Evolutionary conservation across 1,140 invertebrate genomes (phyloP), one percentile per base, ranked within the genome.

Genomic region (Oedothorax gibbosus): DNA sequence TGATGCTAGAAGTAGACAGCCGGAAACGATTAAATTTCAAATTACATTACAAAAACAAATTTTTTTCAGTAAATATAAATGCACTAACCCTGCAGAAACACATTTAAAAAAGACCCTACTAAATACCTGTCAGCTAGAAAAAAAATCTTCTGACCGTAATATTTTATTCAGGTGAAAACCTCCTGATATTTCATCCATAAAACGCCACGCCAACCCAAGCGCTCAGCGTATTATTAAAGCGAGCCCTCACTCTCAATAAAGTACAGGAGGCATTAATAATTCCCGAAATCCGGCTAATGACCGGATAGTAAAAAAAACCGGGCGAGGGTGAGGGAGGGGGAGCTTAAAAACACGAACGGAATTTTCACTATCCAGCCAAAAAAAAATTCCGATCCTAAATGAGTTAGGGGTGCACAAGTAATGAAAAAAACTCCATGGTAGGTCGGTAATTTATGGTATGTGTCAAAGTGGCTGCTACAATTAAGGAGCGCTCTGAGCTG

Each of bases 381-480:
- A 65, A 66, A 83, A 75, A 66, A 69, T 21, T 14, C 15, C 51
- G 20, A 15, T 71, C 15, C 49, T 57, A 57, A 69, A 80, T 54
- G 66, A 80, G 53, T 50, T 20, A 51, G 21, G 18, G 20, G 65
- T 21, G 53, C 7, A n/a, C n/a, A 80, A 57, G 20, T n/a, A 18
- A 79, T n/a, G 20, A 54, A 60, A 57, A 73, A 72, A 73, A n/a
- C 60, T 20, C 62, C 79, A 69, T 49, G 79, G 68, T 9, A 21
- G 68, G 56, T 57, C 21, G 49, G 81, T 83, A 83, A 83, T 83
- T 83, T 83, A 83, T 83, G 81, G 81, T 66, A 83, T 83, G 81
- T 83, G 81, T 83, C 81, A 83, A 73, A 83, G 69, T 83, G 69
- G 81, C 81, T 83, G 81, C 81, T 83, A 83, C 81, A 83, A 83